These are phyloP conservation scores for Papilio glaucus DNA, from an alignment of 1,140 invertebrate genomes.

Conservation along the genomic window DNA sequence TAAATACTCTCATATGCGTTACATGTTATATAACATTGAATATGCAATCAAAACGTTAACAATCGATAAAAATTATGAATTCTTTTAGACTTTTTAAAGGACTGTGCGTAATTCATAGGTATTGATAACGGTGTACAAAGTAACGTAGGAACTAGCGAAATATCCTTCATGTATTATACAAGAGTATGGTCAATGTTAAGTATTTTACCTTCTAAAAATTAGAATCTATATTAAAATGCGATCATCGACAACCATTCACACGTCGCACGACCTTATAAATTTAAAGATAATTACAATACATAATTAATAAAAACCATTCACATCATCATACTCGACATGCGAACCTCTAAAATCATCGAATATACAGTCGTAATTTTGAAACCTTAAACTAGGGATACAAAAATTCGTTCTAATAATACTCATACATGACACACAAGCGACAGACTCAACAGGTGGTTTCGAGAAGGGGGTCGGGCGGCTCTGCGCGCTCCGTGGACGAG, in stretches of 20 bases:
- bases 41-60: constrained; percentile 25
- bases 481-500: constrained; percentile 47
- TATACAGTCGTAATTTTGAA: constrained; percentile 79
- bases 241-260: constrained; percentile 55
- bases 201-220: constrained; percentile 48
- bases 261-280: constrained; percentile 71
- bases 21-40: constrained; percentile 1
- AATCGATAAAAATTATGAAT: constrained; percentile 30
- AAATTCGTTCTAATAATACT: constrained; percentile 80
- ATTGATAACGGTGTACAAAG: constrained; percentile 48
- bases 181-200: constrained; percentile 52
- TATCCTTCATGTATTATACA: constrained; percentile 50
- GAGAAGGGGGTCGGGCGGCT: constrained; percentile 61
- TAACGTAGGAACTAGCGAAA: constrained; percentile 63
- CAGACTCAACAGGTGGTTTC: constrained; percentile 71
- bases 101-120: constrained; percentile 40
- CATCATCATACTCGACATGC: constrained; percentile 62
- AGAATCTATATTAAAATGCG: constrained; percentile 52
- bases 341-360: constrained; percentile 57
- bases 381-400: constrained; percentile 77
- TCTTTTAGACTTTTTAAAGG: constrained; percentile 26
- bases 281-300: constrained; percentile 68
- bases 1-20: neutral
- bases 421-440: constrained; percentile 58
- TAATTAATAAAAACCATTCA: constrained; percentile 64